phyloP scores from a whole-genome alignment of 2,797 vertebrate species.

The Sebastes nivosus region DNA sequence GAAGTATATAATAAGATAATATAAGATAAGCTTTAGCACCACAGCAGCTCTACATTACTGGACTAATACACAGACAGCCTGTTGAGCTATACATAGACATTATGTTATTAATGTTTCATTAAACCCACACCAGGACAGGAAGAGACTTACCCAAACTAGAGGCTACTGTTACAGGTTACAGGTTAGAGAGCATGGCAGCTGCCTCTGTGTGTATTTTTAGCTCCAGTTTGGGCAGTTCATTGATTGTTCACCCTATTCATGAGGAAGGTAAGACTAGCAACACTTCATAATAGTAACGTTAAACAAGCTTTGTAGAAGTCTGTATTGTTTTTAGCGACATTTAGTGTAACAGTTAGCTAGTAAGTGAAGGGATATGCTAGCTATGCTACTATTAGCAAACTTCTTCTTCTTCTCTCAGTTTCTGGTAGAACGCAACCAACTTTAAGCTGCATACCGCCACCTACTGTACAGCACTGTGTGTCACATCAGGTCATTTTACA shows the following conservation, averaged over 20 bases:
- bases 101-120: neutral
- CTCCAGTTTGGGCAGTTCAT: neutral
- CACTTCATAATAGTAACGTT: neutral
- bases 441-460: too few relatives aligned
- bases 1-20: neutral
- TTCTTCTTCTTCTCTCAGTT: too few relatives aligned
- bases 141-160: conserved; percentile 46
- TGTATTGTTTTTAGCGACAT: neutral
- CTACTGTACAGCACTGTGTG: too few relatives aligned
- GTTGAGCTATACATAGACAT: neutral
- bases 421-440: too few relatives aligned
- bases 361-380: neutral
- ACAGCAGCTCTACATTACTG: neutral
- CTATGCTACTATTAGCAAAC: neutral
- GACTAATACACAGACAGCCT: neutral
- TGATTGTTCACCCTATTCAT: neutral
- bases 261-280: neutral
- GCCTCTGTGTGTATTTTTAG: conserved; percentile 72
- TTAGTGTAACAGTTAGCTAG: neutral
- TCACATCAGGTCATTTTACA: too few relatives aligned
- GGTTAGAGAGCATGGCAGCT: neutral
- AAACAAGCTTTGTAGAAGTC: neutral
- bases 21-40: neutral
- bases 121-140: neutral
- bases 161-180: conserved; percentile 7